A percentile compares a stretch with the other conserved stretches of the same genome.
Conservation (phyloP, 2,113 vertebrate genomes). For the Oreamnos americanus region DNA sequence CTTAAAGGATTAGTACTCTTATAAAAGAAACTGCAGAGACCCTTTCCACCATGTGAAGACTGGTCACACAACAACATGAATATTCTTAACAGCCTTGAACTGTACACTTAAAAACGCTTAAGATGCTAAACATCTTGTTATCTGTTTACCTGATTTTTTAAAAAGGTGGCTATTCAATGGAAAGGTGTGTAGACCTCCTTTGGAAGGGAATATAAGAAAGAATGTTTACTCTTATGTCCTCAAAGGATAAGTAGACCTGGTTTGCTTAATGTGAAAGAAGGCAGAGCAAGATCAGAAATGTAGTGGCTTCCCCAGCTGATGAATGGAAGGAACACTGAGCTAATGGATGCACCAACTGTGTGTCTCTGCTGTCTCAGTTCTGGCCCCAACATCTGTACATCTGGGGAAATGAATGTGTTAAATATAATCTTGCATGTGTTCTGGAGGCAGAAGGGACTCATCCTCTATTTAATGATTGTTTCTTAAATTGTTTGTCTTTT, state of each 20-base stretch:
- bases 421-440: neutral
- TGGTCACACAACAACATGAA: too few relatives aligned
- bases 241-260: neutral
- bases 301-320: neutral
- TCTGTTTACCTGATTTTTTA: neutral
- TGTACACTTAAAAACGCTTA: neutral
- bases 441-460: neutral
- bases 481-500: neutral
- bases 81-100: neutral
- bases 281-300: neutral
- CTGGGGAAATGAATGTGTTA: neutral
- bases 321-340: too few relatives aligned
- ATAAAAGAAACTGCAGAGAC: neutral
- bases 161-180: neutral
- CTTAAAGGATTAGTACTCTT: neutral
- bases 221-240: neutral
- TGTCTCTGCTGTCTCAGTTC: too few relatives aligned
- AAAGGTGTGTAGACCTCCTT: neutral
- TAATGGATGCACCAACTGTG: fast-evolving
- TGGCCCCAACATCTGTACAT: neutral
- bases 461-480: neutral
- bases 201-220: neutral
- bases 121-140: neutral
- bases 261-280: neutral
- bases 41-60: neutral